phyloP scores from a whole-genome alignment of 2,888 invertebrate genomes.

The Pecten maximus region DNA sequence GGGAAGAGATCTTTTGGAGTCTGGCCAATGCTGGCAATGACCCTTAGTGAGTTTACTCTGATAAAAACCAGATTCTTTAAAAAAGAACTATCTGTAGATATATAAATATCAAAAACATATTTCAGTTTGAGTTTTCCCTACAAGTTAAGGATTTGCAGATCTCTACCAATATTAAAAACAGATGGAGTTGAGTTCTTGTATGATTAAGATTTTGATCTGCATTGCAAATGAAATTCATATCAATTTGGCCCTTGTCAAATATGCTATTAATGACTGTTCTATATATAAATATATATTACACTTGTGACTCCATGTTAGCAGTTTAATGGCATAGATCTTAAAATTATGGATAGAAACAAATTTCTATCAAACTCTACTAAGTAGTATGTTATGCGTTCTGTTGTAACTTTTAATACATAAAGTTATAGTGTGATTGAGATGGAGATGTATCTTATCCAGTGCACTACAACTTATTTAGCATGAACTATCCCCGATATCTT shows the following conservation, averaged over 20 bases:
- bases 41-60: neutral
- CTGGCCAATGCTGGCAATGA: neutral
- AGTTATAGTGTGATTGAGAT: neutral
- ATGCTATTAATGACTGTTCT: neutral
- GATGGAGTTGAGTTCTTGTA: neutral
- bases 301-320: neutral
- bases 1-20: neutral
- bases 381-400: neutral
- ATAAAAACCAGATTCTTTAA: slow-evolving; percentile 28
- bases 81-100: neutral
- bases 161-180: too few relatives aligned
- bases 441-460: neutral
- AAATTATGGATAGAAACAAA: neutral
- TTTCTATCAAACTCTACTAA: neutral
- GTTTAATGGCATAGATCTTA: neutral
- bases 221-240: neutral
- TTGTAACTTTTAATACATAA: neutral
- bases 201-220: neutral
- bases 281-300: neutral
- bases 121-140: neutral
- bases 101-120: neutral
- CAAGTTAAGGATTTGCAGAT: too few relatives aligned
- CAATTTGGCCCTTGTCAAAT: neutral
- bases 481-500: neutral
- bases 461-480: neutral